Conservation (phyloP, 2,797 vertebrate species). For the Austrolebias charrua region DNA sequence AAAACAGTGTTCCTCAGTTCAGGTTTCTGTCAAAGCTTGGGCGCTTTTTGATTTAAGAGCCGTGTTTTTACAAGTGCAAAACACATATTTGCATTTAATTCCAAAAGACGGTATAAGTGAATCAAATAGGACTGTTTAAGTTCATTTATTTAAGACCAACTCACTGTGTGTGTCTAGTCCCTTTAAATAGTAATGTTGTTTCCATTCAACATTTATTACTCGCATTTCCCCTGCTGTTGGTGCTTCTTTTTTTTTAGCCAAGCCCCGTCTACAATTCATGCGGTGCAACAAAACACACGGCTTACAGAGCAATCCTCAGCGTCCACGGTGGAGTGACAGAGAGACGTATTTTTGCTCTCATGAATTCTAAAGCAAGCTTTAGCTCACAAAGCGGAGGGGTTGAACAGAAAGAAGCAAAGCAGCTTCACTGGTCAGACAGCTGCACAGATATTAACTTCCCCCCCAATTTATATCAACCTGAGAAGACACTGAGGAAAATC, state of each 20-base stretch:
- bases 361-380: conserved; percentile 38
- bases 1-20: conserved; percentile 13
- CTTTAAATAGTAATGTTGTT: conserved; percentile 16
- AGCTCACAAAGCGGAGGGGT: conserved; percentile 6
- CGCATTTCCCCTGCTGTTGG: conserved; percentile 10
- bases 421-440: conserved; percentile 8
- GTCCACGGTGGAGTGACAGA: conserved; percentile 5
- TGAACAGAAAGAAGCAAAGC: conserved; percentile 10
- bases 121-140: conserved; percentile 13
- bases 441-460: conserved; percentile 27
- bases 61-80: conserved; percentile 7
- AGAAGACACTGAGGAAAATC: conserved; percentile 17
- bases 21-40: conserved; percentile 18
- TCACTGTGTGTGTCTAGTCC: conserved; percentile 11
- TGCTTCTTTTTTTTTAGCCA: conserved; percentile 15
- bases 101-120: conserved; percentile 1
- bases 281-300: conserved; percentile 14
- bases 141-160: conserved; percentile 22
- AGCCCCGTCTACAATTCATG: conserved; percentile 12
- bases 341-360: conserved; percentile 17
- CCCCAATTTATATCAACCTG: conserved; percentile 15
- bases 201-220: conserved; percentile 16
- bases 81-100: conserved; percentile 7
- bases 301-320: conserved; percentile 23
- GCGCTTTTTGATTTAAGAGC: conserved; percentile 17